Conservation (phyloP, 2,797 vertebrate species). For the Oryzias dopingdopingensis region DNA sequence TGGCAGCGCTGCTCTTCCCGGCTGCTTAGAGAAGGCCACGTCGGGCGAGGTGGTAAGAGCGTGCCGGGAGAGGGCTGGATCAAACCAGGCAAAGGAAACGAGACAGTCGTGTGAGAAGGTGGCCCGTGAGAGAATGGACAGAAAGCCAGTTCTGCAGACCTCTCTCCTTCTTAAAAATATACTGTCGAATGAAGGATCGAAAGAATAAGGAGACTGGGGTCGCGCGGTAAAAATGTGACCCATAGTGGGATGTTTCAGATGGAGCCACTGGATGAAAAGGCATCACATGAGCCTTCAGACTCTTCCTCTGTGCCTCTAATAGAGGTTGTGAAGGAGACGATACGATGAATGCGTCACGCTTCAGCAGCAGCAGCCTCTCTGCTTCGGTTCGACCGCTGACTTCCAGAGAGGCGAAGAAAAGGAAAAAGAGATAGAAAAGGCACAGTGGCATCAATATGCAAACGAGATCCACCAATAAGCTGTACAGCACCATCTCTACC, state of each 20-base stretch:
- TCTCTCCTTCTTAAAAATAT: constrained; percentile 28
- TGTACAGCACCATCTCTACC: constrained; percentile 51
- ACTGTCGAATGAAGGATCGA: constrained; percentile 26
- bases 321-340: constrained; percentile 24
- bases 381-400: constrained; percentile 44
- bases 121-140: constrained; percentile 16
- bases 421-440: constrained; percentile 33
- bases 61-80: constrained; percentile 85
- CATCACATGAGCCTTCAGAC: constrained; percentile 26
- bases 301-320: constrained; percentile 25
- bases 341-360: constrained; percentile 22
- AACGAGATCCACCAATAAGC: constrained; percentile 33
- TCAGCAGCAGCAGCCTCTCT: constrained; percentile 50
- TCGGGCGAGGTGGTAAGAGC: constrained; percentile 82
- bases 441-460: constrained; percentile 35
- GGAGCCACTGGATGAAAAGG: constrained; percentile 48
- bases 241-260: constrained; percentile 29
- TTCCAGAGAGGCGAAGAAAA: constrained; percentile 34
- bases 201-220: constrained; percentile 11
- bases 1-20: constrained; percentile 95
- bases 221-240: constrained; percentile 11
- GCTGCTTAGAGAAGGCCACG: constrained; percentile 87
- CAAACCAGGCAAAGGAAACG: constrained; percentile 91
- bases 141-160: constrained; percentile 22
- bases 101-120: constrained; percentile 89